Evolutionary conservation across 2,888 invertebrate genomes (phyloP).

Genomic region (Meloe dianella): DNA sequence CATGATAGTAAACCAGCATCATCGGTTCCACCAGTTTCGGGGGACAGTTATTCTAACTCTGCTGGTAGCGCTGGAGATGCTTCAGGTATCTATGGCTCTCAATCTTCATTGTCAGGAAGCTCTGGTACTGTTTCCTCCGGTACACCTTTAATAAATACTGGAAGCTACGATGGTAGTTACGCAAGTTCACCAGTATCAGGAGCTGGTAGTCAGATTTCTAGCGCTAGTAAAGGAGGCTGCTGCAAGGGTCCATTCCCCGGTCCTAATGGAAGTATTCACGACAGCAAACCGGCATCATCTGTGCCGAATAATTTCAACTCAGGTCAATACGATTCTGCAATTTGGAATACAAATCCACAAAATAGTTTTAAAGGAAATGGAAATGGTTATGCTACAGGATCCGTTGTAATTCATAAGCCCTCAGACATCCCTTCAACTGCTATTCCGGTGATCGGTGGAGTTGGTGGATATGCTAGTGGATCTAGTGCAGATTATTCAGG

Average conservation of each 20-base stretch:
- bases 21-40: background rate
- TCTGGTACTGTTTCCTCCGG: background rate
- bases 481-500: background rate
- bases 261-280: constrained; percentile 37
- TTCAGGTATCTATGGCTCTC: background rate
- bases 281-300: constrained; percentile 33
- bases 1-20: constrained; percentile 39
- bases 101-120: background rate
- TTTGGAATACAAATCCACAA: background rate
- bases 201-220: background rate
- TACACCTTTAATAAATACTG: background rate
- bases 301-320: background rate
- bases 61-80: background rate
- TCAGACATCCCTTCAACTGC: background rate
- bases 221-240: constrained; percentile 16
- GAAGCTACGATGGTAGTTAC: background rate
- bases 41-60: background rate
- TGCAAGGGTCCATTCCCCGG: constrained; percentile 38
- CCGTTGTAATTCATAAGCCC: constrained; percentile 15
- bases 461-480: background rate
- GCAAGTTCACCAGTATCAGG: background rate
- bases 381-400: constrained; percentile 19
- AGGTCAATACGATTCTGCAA: background rate
- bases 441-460: background rate
- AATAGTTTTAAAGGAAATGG: background rate